Conservation (phyloP, 2,888 invertebrate species). For the Zhuqinia jingwanae region DNA sequence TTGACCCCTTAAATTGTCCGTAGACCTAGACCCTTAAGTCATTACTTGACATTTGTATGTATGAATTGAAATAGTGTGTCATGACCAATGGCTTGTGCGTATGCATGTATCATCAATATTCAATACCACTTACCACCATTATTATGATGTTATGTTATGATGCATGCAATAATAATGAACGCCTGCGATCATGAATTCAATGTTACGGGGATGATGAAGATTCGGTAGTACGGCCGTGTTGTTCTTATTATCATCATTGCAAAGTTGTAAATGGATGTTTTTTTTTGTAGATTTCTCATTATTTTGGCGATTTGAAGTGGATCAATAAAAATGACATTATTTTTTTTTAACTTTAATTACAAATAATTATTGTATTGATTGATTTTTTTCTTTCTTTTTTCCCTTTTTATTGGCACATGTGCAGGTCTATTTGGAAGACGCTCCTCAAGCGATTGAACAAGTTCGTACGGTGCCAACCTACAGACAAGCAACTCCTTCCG, state of each 20-base stretch:
- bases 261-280: not conserved
- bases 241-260: too few relatives aligned
- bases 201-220: too few relatives aligned
- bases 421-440: slow-evolving; percentile 74
- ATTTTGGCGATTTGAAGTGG: too few relatives aligned
- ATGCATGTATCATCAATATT: not conserved
- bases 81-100: slow-evolving; percentile 22
- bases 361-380: not conserved
- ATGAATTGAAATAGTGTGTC: slow-evolving; percentile 11
- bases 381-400: not conserved
- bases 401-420: too few relatives aligned
- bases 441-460: slow-evolving; percentile 76
- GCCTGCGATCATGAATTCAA: not conserved
- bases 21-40: slow-evolving; percentile 5
- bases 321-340: too few relatives aligned
- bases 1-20: not conserved
- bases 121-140: not conserved
- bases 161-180: too few relatives aligned
- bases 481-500: slow-evolving; percentile 76
- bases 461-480: slow-evolving; percentile 77
- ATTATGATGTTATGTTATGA: not conserved
- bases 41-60: not conserved
- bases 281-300: too few relatives aligned
- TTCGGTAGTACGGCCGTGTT: too few relatives aligned
- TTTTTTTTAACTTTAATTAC: not conserved